phyloP scores from a whole-genome alignment of 2,113 vertebrate genomes.

The Semicossyphus pulcher region DNA sequence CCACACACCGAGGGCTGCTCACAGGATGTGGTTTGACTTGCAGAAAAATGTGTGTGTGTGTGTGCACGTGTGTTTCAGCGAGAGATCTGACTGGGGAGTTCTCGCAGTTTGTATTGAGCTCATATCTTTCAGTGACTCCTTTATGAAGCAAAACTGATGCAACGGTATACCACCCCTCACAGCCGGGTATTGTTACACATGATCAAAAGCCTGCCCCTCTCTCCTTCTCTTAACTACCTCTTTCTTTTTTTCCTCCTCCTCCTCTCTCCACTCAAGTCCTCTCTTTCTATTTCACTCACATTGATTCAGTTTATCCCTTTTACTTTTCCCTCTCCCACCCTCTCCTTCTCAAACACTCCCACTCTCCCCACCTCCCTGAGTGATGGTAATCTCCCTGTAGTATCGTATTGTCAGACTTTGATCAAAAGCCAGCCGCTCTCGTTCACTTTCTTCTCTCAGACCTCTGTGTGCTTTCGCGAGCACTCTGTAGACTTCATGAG shows the following conservation, averaged over 20 bases:
- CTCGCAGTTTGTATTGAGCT: constrained; percentile 48
- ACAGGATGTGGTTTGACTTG: neutral
- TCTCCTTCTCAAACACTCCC: constrained; percentile 18
- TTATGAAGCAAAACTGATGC: constrained; percentile 70
- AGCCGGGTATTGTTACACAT: constrained; percentile 50
- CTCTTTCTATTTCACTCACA: constrained; percentile 13
- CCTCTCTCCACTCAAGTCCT: neutral
- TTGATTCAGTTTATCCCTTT: constrained; percentile 47
- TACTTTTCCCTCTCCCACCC: constrained; percentile 30
- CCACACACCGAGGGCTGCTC: constrained; percentile 29
- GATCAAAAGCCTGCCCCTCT: constrained; percentile 58
- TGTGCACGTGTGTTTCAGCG: neutral
- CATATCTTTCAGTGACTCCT: constrained; percentile 52
- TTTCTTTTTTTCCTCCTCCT: constrained; percentile 17
- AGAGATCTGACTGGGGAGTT: constrained; percentile 35
- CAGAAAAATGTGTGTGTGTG: constrained; percentile 10
- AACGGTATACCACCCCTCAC: constrained; percentile 42
- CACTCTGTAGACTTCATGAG: constrained; percentile 61
- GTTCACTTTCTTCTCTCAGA: constrained; percentile 50
- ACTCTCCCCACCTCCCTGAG: constrained; percentile 15
- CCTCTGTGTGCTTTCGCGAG: constrained; percentile 32
- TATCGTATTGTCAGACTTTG: constrained; percentile 64
- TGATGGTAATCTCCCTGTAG: constrained; percentile 57
- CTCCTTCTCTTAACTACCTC: constrained; percentile 40
- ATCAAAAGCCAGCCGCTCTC: constrained; percentile 58